phyloP scores from a whole-genome alignment of 1,140 invertebrate genomes.

The Diprion similis region DNA sequence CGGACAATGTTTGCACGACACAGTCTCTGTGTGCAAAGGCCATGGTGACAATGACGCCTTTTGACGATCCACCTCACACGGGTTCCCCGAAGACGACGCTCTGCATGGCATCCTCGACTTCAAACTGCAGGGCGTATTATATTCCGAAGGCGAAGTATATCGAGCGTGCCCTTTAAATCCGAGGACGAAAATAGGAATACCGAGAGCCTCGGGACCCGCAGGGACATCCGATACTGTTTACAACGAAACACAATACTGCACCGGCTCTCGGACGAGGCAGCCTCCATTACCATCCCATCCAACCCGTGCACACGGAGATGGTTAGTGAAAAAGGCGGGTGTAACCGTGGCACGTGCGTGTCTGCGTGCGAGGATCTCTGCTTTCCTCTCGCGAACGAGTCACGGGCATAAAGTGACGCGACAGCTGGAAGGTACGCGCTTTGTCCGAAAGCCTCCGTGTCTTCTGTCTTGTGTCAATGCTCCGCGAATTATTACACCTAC shows the following conservation, averaged over 20 bases:
- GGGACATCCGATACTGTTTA: slow-evolving; percentile 7
- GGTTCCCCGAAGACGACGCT: too few species aligned
- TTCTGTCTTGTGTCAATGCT: not conserved
- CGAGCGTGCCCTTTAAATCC: not conserved
- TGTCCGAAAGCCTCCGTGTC: not conserved
- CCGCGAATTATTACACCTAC: not conserved
- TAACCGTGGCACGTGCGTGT: not conserved
- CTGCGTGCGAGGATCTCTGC: not conserved
- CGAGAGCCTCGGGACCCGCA: not conserved
- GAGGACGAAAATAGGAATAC: not conserved
- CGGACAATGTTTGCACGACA: too few species aligned
- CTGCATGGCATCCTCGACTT: too few species aligned
- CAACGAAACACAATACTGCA: not conserved
- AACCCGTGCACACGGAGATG: not conserved
- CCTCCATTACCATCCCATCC: not conserved
- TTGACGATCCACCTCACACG: too few species aligned
- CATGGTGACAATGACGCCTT: too few species aligned
- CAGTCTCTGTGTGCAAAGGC: too few species aligned
- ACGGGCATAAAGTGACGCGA: not conserved
- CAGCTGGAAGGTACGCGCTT: slow-evolving; percentile 6
- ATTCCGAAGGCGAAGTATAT: not conserved
- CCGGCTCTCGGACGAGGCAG: not conserved
- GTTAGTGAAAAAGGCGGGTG: not conserved
- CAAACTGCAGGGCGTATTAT: too few species aligned
- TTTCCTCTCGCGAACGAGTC: not conserved